phyloP scores from a whole-genome alignment of 2,113 vertebrate species.

The Mus spicilegus region DNA sequence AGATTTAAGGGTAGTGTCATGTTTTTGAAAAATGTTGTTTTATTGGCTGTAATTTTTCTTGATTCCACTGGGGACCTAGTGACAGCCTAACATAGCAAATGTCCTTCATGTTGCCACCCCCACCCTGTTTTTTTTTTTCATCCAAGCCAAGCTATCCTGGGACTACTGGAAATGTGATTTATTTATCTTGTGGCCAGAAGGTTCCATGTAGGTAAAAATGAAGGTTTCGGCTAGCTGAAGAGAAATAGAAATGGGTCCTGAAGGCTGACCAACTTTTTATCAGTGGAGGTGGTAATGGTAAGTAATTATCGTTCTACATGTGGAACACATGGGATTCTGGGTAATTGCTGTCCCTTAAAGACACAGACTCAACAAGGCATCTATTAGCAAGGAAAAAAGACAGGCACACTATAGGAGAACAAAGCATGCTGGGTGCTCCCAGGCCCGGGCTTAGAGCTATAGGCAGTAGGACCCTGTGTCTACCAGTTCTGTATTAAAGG shows the following conservation, averaged over 20 bases:
- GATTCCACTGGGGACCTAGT: conserved; percentile 91
- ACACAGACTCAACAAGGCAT: neutral
- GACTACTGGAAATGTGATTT: conserved; percentile 96
- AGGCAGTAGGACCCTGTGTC: no score
- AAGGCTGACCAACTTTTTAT: conserved; percentile 88
- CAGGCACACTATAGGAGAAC: neutral
- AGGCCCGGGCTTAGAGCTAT: neutral
- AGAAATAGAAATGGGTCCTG: conserved; percentile 85
- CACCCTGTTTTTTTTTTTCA: conserved; percentile 62
- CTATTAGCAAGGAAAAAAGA: neutral
- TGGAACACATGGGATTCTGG: conserved; percentile 49
- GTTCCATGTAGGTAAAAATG: conserved; percentile 94
- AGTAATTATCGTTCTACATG: conserved; percentile 73
- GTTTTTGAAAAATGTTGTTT: conserved; percentile 98
- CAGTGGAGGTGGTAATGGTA: conserved; percentile 79
- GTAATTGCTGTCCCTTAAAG: neutral
- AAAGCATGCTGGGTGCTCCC: neutral
- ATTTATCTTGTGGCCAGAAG: conserved; percentile 95
- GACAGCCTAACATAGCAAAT: conserved; percentile 95
- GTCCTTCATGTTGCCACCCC: conserved; percentile 95
- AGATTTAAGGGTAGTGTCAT: conserved; percentile 96
- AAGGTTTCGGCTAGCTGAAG: conserved; percentile 88
- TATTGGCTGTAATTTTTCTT: conserved; percentile 97
- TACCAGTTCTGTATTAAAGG: neutral
- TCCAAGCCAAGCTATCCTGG: conserved; percentile 91